These are phyloP conservation scores for Eupithecia centaureata DNA, from an alignment of 2,888 invertebrate genomes.

Conservation along the genomic window DNA sequence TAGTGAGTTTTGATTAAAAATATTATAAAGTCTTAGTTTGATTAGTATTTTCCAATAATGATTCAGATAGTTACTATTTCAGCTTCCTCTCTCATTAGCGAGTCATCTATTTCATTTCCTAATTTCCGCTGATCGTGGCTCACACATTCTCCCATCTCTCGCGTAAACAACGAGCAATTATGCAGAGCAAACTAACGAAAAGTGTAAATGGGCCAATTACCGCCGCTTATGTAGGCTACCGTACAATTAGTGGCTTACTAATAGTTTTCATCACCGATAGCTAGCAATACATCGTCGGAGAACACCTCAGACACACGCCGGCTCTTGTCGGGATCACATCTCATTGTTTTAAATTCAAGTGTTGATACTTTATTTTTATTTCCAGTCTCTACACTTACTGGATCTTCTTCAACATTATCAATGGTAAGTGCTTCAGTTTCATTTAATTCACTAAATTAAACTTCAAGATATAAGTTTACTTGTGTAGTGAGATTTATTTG, in stretches of 20 bases:
- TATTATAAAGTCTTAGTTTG: background rate
- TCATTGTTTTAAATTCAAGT: constrained; percentile 46
- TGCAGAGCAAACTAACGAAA: constrained; percentile 79
- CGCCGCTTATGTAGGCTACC: constrained; percentile 79
- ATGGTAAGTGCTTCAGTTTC: constrained; percentile 17
- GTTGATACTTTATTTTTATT: constrained; percentile 26
- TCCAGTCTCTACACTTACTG: constrained; percentile 21
- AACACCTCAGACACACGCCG: constrained; percentile 72
- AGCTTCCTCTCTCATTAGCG: constrained; percentile 31
- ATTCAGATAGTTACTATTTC: constrained; percentile 29
- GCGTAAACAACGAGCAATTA: constrained; percentile 79
- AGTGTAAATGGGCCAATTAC: constrained; percentile 84
- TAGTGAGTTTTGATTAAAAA: background rate
- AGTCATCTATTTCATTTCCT: constrained; percentile 54
- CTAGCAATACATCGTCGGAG: constrained; percentile 63
- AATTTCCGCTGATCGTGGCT: constrained; percentile 63
- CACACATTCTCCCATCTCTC: constrained; percentile 70
- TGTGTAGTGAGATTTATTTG: constrained; percentile 62
- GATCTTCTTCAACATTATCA: constrained; percentile 3
- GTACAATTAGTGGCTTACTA: constrained; percentile 81
- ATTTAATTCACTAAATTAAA: constrained; percentile 25
- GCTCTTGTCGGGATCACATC: constrained; percentile 68
- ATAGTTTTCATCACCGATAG: constrained; percentile 82
- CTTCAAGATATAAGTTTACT: constrained; percentile 52
- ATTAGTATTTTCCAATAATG: constrained; percentile 12